Conservation (phyloP, 1,140 invertebrate genomes). For the Penaeus chinensis region DNA sequence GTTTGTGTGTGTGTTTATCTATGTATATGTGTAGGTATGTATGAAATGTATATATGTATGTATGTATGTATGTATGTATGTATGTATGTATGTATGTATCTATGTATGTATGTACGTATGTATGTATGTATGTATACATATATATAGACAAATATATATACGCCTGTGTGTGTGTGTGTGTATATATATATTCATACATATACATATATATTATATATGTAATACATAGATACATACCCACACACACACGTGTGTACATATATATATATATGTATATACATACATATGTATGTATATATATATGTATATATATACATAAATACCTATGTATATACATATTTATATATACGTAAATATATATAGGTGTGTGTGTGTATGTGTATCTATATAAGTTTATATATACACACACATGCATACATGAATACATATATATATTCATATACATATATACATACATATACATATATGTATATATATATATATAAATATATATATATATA, state of each 20-base stretch:
- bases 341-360: too few relatives aligned
- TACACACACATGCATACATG: slow-evolving; percentile 23
- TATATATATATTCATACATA: slow-evolving; percentile 24
- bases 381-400: background rate
- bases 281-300: slow-evolving; percentile 15
- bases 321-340: too few relatives aligned
- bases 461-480: slow-evolving; percentile 31
- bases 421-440: slow-evolving; percentile 27
- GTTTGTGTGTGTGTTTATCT: too few relatives aligned
- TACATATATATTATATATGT: slow-evolving; percentile 10
- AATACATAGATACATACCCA: too few relatives aligned
- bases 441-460: slow-evolving; percentile 30
- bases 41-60: background rate
- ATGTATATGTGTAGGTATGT: too few relatives aligned
- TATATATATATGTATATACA: slow-evolving; percentile 24
- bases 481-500: slow-evolving; percentile 29
- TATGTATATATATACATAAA: background rate
- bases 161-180: background rate
- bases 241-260: background rate
- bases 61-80: slow-evolving; percentile 15
- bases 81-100: slow-evolving; percentile 12
- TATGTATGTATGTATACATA: slow-evolving; percentile 19
- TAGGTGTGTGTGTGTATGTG: too few relatives aligned
- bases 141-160: background rate
- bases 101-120: slow-evolving; percentile 8